phyloP scores from a whole-genome alignment of 2,113 vertebrate genomes.

The Tamias sibiricus region DNA sequence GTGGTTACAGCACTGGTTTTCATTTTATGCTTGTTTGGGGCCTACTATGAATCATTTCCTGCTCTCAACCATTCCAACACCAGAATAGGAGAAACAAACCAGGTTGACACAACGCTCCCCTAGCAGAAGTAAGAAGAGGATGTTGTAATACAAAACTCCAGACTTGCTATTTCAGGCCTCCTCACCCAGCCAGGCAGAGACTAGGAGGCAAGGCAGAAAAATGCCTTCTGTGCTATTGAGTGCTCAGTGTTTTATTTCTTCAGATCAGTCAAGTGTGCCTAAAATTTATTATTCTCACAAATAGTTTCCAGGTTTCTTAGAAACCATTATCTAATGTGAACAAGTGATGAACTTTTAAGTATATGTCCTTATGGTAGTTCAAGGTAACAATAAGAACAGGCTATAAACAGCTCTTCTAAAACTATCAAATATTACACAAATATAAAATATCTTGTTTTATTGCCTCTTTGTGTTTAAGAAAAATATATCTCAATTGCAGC shows the following conservation, averaged over 20 bases:
- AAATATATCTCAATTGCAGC: not conserved
- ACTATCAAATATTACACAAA: not conserved
- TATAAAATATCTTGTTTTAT: not conserved
- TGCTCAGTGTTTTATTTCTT: not conserved
- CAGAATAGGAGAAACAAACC: not conserved
- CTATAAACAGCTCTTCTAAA: constrained; percentile 20
- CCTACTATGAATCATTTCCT: constrained; percentile 34
- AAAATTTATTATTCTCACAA: not conserved
- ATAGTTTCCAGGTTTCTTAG: not conserved
- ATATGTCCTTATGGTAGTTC: not conserved
- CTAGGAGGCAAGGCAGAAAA: too few relatives aligned
- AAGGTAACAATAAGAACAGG: not conserved
- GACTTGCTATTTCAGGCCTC: not conserved
- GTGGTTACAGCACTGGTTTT: constrained; percentile 23
- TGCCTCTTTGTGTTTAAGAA: not conserved
- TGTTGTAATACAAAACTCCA: not conserved
- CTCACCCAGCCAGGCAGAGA: not conserved
- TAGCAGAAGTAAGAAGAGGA: not conserved
- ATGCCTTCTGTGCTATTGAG: not conserved
- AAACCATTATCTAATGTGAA: not conserved
- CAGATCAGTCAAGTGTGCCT: not conserved
- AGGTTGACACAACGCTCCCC: not conserved
- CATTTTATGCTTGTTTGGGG: not conserved
- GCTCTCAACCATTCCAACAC: not conserved
- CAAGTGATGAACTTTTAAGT: not conserved